Evolutionary conservation across 2,113 vertebrate genomes (phyloP).

Genomic region (Hydrochoerus hydrochaeris): DNA sequence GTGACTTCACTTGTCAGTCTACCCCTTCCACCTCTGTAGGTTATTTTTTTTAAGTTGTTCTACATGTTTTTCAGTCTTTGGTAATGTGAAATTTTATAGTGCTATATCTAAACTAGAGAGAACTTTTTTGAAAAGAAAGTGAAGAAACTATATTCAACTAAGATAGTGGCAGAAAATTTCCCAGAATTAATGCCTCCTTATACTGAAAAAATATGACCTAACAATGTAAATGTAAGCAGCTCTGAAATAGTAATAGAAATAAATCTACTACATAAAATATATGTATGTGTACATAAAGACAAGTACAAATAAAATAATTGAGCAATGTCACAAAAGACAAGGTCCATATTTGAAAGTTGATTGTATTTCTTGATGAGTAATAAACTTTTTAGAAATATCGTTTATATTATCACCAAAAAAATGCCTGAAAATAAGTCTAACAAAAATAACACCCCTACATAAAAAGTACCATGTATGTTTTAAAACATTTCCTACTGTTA

Average conservation of each 20-base stretch:
- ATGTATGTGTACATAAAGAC: neutral
- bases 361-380: neutral
- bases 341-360: neutral
- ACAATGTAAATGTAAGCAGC: neutral
- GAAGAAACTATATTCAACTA: neutral
- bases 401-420: conserved; percentile 9
- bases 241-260: neutral
- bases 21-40: neutral
- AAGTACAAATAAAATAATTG: conserved; percentile 29
- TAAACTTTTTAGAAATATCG: neutral
- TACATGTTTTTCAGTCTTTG: conserved; percentile 18
- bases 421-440: neutral
- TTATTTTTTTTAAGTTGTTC: conserved; percentile 10
- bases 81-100: conserved; percentile 28
- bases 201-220: neutral
- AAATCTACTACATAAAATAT: neutral
- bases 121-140: neutral
- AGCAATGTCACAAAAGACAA: neutral
- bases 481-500: neutral
- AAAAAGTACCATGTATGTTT: neutral
- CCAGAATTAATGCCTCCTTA: neutral
- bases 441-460: neutral
- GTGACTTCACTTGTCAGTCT: neutral
- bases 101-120: neutral
- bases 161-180: neutral